Evolutionary conservation across 37 sponge, comb jelly and placozoan species (phyloP), one percentile per base, ranked within the genome.

Genomic region (Lycopodina hypogea): DNA sequence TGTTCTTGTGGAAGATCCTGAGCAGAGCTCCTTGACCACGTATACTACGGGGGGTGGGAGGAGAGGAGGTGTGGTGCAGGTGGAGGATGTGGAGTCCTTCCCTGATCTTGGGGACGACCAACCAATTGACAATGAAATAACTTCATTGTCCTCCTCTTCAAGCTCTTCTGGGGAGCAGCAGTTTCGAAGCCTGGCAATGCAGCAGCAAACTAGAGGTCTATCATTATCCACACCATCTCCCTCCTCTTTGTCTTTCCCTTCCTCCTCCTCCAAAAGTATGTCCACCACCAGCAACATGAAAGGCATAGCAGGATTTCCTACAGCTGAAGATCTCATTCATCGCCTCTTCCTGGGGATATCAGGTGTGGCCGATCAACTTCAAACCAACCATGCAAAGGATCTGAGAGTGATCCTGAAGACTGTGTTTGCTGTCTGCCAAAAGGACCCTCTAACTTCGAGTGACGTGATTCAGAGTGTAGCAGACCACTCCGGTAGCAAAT

Each of bases 341-440:
- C 40, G 85, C 7, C 88, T 93, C 42, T 93, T 93, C 60, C 67
- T 93, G 12, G 88, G 77, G 45, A 87, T 93, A 23, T 93, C 90
- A 14, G 85, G 91, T 39, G 81, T 93, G 12, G 94, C 94, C 1
- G 94, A 93, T 56, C 87, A 93, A 58, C 78, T 93, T 68, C 94
- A 93, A 78, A 77, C 81, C 28, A 93, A 93, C 62, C 81, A 80
- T 59, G 87, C 94, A 26, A 80, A 71, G 57, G 91, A 93, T 33
- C 61, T 93, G 69, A 60, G 94, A 0, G 77, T 80, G 37, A 89
- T 93, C 58, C 69, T 93, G 56, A 89, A 93, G 71, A 72, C 75
- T 36, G 90, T 89, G 18, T 93, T 93, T 41, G 29, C 73, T 42
- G 78, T 83, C 6, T 84, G 88, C 59, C 85, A 80, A 71, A 76